Conservation (phyloP, 2,888 invertebrate species). For the Drymonia ruficornis region DNA sequence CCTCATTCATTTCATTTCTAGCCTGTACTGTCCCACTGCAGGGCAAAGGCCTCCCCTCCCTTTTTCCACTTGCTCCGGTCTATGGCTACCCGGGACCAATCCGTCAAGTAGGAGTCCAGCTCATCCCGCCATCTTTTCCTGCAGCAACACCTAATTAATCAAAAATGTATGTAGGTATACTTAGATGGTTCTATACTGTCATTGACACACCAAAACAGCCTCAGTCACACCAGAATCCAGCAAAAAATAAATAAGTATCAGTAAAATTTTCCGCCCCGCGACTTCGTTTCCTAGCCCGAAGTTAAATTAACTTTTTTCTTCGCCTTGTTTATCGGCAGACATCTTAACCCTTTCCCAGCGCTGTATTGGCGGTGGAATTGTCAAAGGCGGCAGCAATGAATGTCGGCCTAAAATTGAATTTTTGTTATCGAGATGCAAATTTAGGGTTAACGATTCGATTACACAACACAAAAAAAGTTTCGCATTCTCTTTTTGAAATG, state of each 20-base stretch:
- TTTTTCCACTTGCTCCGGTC: no score
- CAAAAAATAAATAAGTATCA: constrained; percentile 42
- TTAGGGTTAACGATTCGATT: constrained; percentile 58
- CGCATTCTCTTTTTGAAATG: constrained; percentile 35
- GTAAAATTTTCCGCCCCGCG: constrained; percentile 57
- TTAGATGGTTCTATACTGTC: no score
- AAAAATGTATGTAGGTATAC: no score
- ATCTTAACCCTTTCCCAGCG: constrained; percentile 73
- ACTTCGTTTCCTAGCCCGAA: constrained; percentile 75
- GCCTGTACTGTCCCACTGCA: no score
- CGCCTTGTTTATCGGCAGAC: constrained; percentile 76
- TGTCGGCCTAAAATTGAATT: constrained; percentile 78
- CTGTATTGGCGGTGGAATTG: constrained; percentile 71
- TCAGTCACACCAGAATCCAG: constrained; percentile 39
- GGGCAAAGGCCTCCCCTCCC: no score
- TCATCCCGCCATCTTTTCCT: no score
- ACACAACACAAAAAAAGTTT: constrained; percentile 40
- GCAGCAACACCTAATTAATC: no score
- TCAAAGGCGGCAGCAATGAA: constrained; percentile 70
- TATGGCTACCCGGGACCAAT: no score
- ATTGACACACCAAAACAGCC: constrained; percentile 42
- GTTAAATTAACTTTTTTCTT: constrained; percentile 80
- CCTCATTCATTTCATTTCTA: no score
- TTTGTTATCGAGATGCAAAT: constrained; percentile 80
- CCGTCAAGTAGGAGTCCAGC: no score